Evolutionary conservation across 2,797 vertebrate genomes (phyloP), one percentile per base, ranked within the genome.

Genomic region (Falco novaeseelandiae): DNA sequence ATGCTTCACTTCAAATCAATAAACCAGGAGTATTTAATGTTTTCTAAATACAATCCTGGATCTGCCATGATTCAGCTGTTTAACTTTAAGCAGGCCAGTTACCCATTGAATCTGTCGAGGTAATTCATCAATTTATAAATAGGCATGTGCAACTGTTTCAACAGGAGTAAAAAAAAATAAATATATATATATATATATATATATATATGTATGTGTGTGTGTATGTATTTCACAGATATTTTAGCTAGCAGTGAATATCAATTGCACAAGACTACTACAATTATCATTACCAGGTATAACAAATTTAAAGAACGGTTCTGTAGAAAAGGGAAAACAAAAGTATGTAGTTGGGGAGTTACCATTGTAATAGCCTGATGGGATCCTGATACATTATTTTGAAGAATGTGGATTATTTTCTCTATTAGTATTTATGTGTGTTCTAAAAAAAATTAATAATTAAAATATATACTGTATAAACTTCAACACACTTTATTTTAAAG

Each of bases 311-410:
- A 58, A 89, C 52, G 1, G 1, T 74, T 74, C 12, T 51, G 6
- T 62, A 51, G 48, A 42, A 82, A 71, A 59, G 4, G 32, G 3
- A 26, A 71, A 71, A n/a, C 21, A 58, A 67, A 82, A 55, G 4
- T 40, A 51, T 0, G 0, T 21, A 36, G 5, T 12, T 48, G 12
- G 6, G 12, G 13, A 80, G 23, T 49, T 62, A 40, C 3, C 7
- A 29, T 55, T 67, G 71, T 66, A 71, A 15, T 20, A 66, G 7
- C 8, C 10, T 73, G 6, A 14, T 44, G 8, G 11, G 4, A 65
- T 54, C 19, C 9, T 81, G 18, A 11, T 51, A 9, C 5, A 7
- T 11, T 90, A 51, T 55, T 90, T 77, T 59, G 32, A 83, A 69
- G 19, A 81, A 77, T 55, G 4, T 58, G 2, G 15, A 13, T 44